Conservation (phyloP, 2,113 vertebrate genomes). For the Piaya cayana region DNA sequence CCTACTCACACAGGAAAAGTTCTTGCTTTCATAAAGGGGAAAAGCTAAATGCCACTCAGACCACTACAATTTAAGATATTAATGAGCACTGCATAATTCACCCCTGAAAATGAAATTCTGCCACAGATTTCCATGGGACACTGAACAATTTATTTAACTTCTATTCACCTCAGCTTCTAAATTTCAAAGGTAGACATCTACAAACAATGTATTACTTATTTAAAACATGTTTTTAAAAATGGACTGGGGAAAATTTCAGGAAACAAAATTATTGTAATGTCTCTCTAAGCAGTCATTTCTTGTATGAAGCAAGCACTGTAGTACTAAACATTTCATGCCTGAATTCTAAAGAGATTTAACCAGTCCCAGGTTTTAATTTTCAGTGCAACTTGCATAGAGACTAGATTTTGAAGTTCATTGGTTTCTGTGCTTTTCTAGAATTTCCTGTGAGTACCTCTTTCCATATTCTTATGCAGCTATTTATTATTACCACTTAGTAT, state of each 20-base stretch:
- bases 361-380: conserved; percentile 23
- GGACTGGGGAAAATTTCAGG: conserved; percentile 47
- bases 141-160: conserved; percentile 25
- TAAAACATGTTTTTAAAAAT: conserved; percentile 40
- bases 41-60: background rate
- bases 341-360: conserved; percentile 56
- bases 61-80: background rate
- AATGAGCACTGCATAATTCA: conserved; percentile 25
- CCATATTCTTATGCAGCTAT: background rate
- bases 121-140: background rate
- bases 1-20: background rate
- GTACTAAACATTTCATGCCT: conserved; percentile 53
- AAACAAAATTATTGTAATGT: conserved; percentile 64
- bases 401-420: background rate
- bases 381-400: background rate
- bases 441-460: conserved; percentile 31
- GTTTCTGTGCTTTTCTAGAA: conserved; percentile 13
- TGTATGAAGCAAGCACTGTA: background rate
- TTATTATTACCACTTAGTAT: background rate
- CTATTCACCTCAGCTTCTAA: conserved; percentile 47
- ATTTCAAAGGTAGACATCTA: conserved; percentile 51
- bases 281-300: conserved; percentile 62
- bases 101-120: conserved; percentile 28
- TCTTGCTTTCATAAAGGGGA: background rate
- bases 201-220: conserved; percentile 52